Evolutionary conservation across 2,888 invertebrate species (phyloP).

Genomic region (Ommatoiulus sabulosus): DNA sequence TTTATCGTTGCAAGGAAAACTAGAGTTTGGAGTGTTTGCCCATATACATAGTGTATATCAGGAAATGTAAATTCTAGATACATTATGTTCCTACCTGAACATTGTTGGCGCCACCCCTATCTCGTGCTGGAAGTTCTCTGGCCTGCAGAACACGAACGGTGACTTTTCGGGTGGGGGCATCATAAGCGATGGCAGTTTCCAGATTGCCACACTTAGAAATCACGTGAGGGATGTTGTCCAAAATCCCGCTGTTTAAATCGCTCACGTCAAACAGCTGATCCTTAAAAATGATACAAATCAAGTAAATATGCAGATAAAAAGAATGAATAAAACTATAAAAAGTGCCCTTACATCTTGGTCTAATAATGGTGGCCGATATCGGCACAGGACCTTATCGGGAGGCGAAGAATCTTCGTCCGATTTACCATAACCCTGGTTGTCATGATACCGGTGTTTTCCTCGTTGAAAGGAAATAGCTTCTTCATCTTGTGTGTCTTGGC

Average conservation of each 20-base stretch:
- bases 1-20: too few relatives aligned
- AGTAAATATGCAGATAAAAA: too few relatives aligned
- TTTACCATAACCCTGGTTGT: slow-evolving; percentile 62
- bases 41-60: neutral
- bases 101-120: slow-evolving; percentile 77
- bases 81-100: slow-evolving; percentile 73
- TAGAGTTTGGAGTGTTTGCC: too few relatives aligned
- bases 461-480: slow-evolving; percentile 53
- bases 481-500: slow-evolving; percentile 61
- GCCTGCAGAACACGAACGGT: slow-evolving; percentile 92
- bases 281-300: slow-evolving; percentile 62
- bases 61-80: too few relatives aligned
- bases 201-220: slow-evolving; percentile 80
- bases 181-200: slow-evolving; percentile 89
- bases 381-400: slow-evolving; percentile 60
- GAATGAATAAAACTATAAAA: too few relatives aligned
- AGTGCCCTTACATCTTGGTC: slow-evolving; percentile 57
- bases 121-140: slow-evolving; percentile 79
- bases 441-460: slow-evolving; percentile 60
- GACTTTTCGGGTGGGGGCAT: slow-evolving; percentile 91
- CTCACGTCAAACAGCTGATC: slow-evolving; percentile 69
- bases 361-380: slow-evolving; percentile 54
- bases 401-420: slow-evolving; percentile 61
- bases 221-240: slow-evolving; percentile 64
- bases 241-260: slow-evolving; percentile 66